Evolutionary conservation across 2,888 invertebrate genomes (phyloP).

Genomic region (Merodon equestris): DNA sequence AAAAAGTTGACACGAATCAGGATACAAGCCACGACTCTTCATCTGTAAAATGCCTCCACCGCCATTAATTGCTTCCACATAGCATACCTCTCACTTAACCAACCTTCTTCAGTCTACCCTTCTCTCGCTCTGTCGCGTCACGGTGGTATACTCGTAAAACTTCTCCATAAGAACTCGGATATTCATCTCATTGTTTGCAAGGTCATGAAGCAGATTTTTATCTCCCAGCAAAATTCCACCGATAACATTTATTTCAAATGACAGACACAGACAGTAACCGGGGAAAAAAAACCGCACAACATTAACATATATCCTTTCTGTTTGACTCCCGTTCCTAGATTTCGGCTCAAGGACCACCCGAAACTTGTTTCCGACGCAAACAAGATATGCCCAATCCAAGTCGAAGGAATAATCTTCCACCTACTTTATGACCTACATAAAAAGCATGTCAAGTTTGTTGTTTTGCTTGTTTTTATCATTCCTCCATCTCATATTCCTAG

Average conservation of each 20-base stretch:
- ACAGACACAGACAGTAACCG: conserved; percentile 2
- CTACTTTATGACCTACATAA: conserved; percentile 65
- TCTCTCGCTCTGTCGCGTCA: neutral
- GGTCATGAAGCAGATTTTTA: conserved; percentile 62
- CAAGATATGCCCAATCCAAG: too few species aligned
- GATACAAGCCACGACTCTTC: too few species aligned
- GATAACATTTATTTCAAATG: conserved; percentile 58
- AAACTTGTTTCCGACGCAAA: too few species aligned
- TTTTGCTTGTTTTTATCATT: conserved; percentile 16
- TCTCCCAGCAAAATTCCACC: conserved; percentile 47
- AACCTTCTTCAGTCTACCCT: too few species aligned
- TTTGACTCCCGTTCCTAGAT: conserved; percentile 5
- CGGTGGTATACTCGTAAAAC: neutral
- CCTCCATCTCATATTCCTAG: too few species aligned
- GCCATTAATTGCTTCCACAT: neutral
- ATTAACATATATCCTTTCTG: conserved; percentile 33
- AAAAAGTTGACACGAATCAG: too few species aligned
- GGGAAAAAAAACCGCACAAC: conserved; percentile 24
- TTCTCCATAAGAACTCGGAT: conserved; percentile 1
- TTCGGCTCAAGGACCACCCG: conserved; percentile 11
- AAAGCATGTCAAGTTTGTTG: conserved; percentile 60
- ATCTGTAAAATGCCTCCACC: neutral
- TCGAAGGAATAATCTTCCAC: conserved; percentile 44
- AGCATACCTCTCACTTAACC: neutral
- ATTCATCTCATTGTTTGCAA: conserved; percentile 49